Evolutionary conservation across 2,797 vertebrate genomes (phyloP), one percentile per base, ranked within the genome.

Genomic region (Antrozous pallidus): DNA sequence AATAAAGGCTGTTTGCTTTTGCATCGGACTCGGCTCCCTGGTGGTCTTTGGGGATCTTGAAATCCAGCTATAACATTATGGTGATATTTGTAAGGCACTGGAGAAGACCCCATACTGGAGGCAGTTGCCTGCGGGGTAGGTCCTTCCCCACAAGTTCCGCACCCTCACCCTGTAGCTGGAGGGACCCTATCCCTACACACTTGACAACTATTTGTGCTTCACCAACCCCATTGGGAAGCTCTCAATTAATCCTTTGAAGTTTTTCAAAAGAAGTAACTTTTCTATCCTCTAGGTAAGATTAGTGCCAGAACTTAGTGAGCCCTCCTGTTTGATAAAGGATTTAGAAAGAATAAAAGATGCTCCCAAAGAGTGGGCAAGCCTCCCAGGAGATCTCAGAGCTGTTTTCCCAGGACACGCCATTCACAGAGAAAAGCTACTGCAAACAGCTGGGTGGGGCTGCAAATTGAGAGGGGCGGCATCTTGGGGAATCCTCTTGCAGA

Each of bases 221-320:
- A 58, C 18, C 20, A 45, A 3, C 7, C 8, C 18, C 26, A 28
- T 3, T 40, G 26, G 58, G 56, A 93, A 77, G 40, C 47, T 91
- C 51, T 56, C 42, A 61, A 77, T 17, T 33, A 80, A 82, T 10
- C 28, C 17, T 58, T 31, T 28, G 9, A 56, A n/a, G 31, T 70
- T 89, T 81, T 81, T 85, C 56, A 20, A 75, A 95, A 49, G 38
- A 70, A 87, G 88, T 26, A 26, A 58, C 22, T 81, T 63, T 45
- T 51, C 38, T 22, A 33, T 24, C 10, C 18, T 87, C 38, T 31
- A 73, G 24, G 26, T 47, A 70, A 89, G 36, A 65, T 49, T 51
- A 38, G 12, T 36, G 86, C 31, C 78, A 67, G 54, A 86, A 87
- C 17, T 36, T 31, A 54, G 2, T 20, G 56, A 61, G 71, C 0